Base-by-base conservation (phyloP, 2,113 vertebrate species). In the Cromileptes altivelis region DNA sequence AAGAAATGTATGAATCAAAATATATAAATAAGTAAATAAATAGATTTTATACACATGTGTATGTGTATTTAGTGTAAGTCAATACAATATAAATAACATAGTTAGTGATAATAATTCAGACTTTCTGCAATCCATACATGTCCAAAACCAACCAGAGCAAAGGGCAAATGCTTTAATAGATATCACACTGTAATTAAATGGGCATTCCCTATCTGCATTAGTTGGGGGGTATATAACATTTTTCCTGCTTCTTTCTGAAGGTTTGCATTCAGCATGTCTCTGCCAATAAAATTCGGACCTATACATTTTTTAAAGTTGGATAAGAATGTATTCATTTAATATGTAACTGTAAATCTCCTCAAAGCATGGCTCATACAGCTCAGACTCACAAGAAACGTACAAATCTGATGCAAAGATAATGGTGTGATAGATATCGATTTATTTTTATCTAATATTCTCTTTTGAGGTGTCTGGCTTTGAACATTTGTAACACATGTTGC, bases 251-350 rank as follows among this genome's bases (percentile, higher is more conserved):
- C 42, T 45, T 45, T 45, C 9, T 45, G 33, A 72, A 58, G 55
- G 11, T 63, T 78, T 69, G 15, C 61, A 12, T 75, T 13, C 47
- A 45, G 18, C 25, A 47, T 47, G 13, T 58, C 8, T n/a, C 13
- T 25, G 5, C 18, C 72, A 61, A 82, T 45, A 45, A 55, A 63
- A 68, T 49, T 25, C 21, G 45, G 23, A 11, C 42, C 52, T 77
- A 37, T 37, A 58, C 30, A 57, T 64, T 58, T 63, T 19, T 37
- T 0, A 19, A 71, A 7, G 8, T 47, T 63, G 12, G 3, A 68
- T 67, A 65, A 40, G 6, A 55, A 42, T 53, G 12, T 33, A 37
- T 10, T 52, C 10, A 30, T 40, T 70, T 63, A n/a, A 27, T 3
- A 52, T n/a, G 69, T 62, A 49, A 18, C 10, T 37, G 13, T 67